Evolutionary conservation across 2,888 invertebrate species (phyloP), one percentile per base, ranked within the genome.

Genomic region (Argynnis bischoffii): DNA sequence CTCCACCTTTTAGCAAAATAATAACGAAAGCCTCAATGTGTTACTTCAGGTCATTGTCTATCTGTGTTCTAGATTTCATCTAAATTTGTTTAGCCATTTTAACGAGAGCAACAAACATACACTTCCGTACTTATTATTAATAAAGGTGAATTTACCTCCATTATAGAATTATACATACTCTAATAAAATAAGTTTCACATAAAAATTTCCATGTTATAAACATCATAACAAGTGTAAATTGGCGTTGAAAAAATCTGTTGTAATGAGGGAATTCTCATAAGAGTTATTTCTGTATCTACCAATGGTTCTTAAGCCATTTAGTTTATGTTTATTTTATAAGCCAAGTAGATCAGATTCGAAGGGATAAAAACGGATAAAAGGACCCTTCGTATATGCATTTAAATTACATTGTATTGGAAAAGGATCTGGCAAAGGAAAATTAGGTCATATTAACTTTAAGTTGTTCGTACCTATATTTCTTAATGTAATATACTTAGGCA

Each of bases 261-360:
- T 11, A 8, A 4, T n/a, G n/a, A n/a, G n/a, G n/a, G n/a, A n/a
- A n/a, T n/a, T 6, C 31, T 50, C 35, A 61, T 16, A 41, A 51
- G 16, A 8, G 6, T 16, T 18, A 11, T 18, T 16, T 16, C 55
- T n/a, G 3, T 21, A 11, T 11, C 8, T 35, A 48, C 16, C 55
- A 55, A 61, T 35, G 55, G 35, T 35, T 61, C 56, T 53, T 48
- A 51, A 53, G 14, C 50, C 18, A 55, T 60, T 51, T 50, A 69
- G 26, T 53, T 61, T 61, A 53, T 63, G 48, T 65, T 65, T 21
- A 57, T 47, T 69, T 65, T 65, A 61, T 60, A 26, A 54, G 53
- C 35, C 53, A 13, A n/a, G 15, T 50, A n/a, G 41, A 48, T 57
- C 53, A 57, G 50, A 56, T 68, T 16, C 18, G 35, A 60, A 66